phyloP scores from a whole-genome alignment of 2,888 invertebrate genomes.

The Rhaphigaster nebulosa region DNA sequence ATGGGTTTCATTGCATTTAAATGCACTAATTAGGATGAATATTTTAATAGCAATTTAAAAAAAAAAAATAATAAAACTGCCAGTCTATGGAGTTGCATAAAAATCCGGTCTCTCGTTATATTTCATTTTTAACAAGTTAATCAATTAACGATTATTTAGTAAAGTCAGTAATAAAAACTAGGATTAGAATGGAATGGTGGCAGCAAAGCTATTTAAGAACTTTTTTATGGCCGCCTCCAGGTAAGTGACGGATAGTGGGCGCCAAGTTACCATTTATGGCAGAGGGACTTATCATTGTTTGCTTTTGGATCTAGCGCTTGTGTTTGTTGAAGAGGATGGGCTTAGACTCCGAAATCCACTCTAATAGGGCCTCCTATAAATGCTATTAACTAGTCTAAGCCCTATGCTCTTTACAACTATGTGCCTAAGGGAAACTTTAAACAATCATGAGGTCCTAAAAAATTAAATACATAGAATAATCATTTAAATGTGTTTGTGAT shows the following conservation, averaged over 20 bases:
- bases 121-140: background rate
- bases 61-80: too few species aligned
- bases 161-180: background rate
- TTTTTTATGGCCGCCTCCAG: background rate
- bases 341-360: background rate
- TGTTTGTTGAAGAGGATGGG: conserved; percentile 6
- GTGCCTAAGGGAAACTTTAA: background rate
- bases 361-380: conserved; percentile 7
- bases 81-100: too few species aligned
- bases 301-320: conserved; percentile 16
- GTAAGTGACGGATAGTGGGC: background rate
- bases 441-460: background rate
- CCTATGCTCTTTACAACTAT: background rate
- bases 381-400: conserved; percentile 23
- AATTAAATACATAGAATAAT: background rate
- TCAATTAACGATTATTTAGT: background rate
- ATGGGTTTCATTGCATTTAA: too few species aligned
- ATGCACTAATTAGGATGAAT: too few species aligned
- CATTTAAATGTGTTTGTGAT: background rate
- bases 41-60: too few species aligned
- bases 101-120: too few species aligned
- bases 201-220: background rate
- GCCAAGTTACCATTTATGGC: background rate
- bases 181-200: background rate
- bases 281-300: conserved; percentile 1